Evolutionary conservation across 2,888 invertebrate genomes (phyloP).

Genomic region (Eulithis prunata): DNA sequence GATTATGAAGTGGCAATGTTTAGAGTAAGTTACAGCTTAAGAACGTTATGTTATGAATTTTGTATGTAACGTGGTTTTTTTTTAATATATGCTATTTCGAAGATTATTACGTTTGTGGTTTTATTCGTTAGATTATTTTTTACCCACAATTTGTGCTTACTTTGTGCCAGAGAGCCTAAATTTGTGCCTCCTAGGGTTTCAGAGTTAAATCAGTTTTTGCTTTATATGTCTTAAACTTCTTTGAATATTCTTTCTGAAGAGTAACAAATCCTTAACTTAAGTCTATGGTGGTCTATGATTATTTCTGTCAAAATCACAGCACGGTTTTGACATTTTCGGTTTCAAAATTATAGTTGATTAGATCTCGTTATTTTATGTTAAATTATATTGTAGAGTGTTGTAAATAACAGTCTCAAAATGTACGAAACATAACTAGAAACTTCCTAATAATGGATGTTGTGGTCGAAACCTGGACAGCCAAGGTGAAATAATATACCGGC

Average conservation of each 20-base stretch:
- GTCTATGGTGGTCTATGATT: too few species aligned
- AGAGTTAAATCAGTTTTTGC: too few species aligned
- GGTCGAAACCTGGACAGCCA: background rate
- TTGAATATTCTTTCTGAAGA: too few species aligned
- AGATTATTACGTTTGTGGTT: conserved; percentile 69
- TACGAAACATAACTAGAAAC: background rate
- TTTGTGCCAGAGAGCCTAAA: too few species aligned
- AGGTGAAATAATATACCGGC: background rate
- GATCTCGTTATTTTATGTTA: too few species aligned
- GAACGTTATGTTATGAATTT: conserved; percentile 60
- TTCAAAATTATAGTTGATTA: too few species aligned
- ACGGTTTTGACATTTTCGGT: background rate
- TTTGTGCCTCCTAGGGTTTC: too few species aligned
- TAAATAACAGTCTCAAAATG: background rate
- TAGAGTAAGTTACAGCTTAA: conserved; percentile 63
- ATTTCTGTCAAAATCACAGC: too few species aligned
- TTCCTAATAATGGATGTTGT: background rate
- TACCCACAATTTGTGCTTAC: too few species aligned
- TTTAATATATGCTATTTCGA: conserved; percentile 79
- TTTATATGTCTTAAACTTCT: too few species aligned
- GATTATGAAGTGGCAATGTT: conserved; percentile 42
- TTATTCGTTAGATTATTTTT: conserved; percentile 45
- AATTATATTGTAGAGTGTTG: background rate
- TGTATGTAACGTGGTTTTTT: conserved; percentile 67
- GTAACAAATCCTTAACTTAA: too few species aligned